Evolutionary conservation across 2,113 vertebrate species (phyloP), one percentile per base, ranked within the genome.

Genomic region (Lepidothrix coronata): DNA sequence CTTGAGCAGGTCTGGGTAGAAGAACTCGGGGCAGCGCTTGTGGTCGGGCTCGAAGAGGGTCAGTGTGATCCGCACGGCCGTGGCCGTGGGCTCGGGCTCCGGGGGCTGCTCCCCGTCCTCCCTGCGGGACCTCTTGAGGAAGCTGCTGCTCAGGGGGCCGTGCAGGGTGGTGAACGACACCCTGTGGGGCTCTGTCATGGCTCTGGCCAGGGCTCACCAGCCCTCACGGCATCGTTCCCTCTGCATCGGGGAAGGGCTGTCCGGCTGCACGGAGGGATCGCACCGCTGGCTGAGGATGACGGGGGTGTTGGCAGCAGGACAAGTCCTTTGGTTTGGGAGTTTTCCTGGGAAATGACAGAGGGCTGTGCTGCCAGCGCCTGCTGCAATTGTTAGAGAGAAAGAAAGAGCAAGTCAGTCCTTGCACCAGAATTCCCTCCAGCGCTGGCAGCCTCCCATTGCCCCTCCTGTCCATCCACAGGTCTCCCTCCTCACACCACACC

Each of bases 11-110:
- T 99, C 98, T 0, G 97, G 97, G 95, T 99, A 99, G 96, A 97
- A 99, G 95, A 99, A 99, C 91, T 99, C 99, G 0, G 99, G 98
- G n/a, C 98, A 99, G 41, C 95, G 98, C 43, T 97, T 97, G 71
- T 99, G 98, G 62, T 99, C 98, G 0, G 99, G 97, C 85, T 99
- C 98, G 7, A 99, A 99, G 41, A 99, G 98, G 1, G 95, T 93
- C 5, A 99, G 96, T 2, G 98, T 96, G 30, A 99, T 98, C 2
- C 99, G 98, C 21, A 98, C 97, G 0, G 98, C 79, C 7, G 98
- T 96, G 0, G 98, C 96, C 2, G 94, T 71, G 0, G 97, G 97
- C 62, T 98, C 97, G 0, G 96, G 12, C 35, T 98, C 97, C 31
- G 96, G 97, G 49, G 93, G 96, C 72, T 97, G 97, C 19, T 96